phyloP scores from a whole-genome alignment of 2,113 vertebrate species.

The Chaetodon auriga region DNA sequence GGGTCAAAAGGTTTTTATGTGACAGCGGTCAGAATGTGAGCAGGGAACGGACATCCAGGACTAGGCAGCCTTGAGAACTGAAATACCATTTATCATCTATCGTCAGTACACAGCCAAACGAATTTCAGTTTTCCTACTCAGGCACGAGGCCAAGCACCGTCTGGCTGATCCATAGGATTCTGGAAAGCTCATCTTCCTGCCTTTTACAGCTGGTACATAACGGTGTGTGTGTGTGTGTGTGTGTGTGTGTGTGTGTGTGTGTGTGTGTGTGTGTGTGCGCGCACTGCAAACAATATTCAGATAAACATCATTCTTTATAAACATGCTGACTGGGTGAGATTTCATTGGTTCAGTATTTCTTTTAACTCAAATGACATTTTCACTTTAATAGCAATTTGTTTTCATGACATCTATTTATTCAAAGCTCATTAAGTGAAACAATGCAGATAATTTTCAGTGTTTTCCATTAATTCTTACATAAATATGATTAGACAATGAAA shows the following conservation, averaged over 20 bases:
- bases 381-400: not conserved
- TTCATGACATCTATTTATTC: too few species aligned
- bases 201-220: slow-evolving; percentile 37
- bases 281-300: not conserved
- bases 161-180: slow-evolving; percentile 65
- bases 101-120: slow-evolving; percentile 41
- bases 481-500: not conserved
- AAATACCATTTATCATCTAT: slow-evolving; percentile 56
- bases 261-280: slow-evolving; percentile 22
- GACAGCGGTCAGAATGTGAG: slow-evolving; percentile 4
- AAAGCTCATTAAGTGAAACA: too few species aligned
- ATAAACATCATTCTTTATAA: not conserved
- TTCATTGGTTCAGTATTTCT: not conserved
- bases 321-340: not conserved
- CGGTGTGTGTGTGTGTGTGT: not conserved
- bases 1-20: slow-evolving; percentile 22
- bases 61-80: not conserved
- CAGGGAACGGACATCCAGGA: not conserved
- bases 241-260: not conserved
- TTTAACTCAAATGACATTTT: not conserved
- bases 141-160: slow-evolving; percentile 48
- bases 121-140: slow-evolving; percentile 52
- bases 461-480: not conserved
- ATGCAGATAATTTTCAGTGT: too few species aligned
- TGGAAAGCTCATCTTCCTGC: slow-evolving; percentile 65